phyloP scores from a whole-genome alignment of 2,113 vertebrate genomes.

The Meriones unguiculatus region DNA sequence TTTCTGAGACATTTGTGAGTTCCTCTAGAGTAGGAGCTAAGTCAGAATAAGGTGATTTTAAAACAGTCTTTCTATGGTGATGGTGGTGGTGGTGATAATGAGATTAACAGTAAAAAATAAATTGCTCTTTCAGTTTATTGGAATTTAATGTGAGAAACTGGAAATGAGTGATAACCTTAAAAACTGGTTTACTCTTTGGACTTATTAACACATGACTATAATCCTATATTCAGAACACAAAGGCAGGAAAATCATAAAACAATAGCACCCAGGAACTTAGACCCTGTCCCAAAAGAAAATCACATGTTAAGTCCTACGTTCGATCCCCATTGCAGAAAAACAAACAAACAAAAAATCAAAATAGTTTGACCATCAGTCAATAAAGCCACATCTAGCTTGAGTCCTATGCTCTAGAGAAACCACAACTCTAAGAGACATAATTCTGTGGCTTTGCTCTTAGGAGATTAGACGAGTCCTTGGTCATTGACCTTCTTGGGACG shows the following conservation, averaged over 20 bases:
- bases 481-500: background rate
- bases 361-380: background rate
- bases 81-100: too few relatives aligned
- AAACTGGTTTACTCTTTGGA: background rate
- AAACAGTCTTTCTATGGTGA: background rate
- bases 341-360: background rate
- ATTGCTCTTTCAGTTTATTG: slow-evolving; percentile 7
- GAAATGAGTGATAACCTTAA: slow-evolving; percentile 8
- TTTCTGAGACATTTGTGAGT: background rate
- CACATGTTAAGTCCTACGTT: background rate
- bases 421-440: background rate
- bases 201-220: background rate
- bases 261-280: background rate
- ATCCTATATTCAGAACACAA: background rate
- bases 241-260: background rate
- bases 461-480: background rate
- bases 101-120: background rate
- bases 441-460: background rate
- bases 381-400: background rate
- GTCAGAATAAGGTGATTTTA: slow-evolving; percentile 33
- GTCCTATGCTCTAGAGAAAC: background rate
- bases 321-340: background rate
- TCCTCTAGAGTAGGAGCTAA: background rate
- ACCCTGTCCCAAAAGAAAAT: background rate
- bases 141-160: slow-evolving; percentile 32